Base-by-base conservation (phyloP, 2,797 vertebrate species). In the Arnoldichthys spilopterus region DNA sequence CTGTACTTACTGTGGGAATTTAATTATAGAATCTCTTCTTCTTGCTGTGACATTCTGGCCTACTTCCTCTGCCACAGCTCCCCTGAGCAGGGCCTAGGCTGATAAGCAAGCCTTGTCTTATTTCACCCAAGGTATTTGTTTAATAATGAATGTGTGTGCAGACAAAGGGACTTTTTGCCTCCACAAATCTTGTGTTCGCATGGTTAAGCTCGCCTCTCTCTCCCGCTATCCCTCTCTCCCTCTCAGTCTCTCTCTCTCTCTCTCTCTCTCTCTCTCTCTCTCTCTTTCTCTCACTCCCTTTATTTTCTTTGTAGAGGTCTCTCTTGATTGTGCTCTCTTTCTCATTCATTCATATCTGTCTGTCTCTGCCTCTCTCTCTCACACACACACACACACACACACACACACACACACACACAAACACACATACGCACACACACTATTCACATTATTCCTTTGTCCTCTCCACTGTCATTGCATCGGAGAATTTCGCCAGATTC, bases 121-220 rank as follows among this genome's bases (percentile, higher is more conserved):
- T 88, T 88, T 89, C 82, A 88, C 83, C 82, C 72, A 76, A 80
- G 78, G 80, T 78, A 28, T 89, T 89, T 86, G 84, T 82, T 89
- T 89, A 89, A 90, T 90, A 90, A 91, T 87, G 80, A 87, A 90
- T 87, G 81, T 78, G 66, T 84, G 86, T 77, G 53, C 76, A 84
- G 81, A 87, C 81, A 77, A 86, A 86, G 82, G 49, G 85, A 80
- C 68, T 77, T 85, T 74, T 80, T 47, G 67, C 64, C 76, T 72
- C 78, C 53, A 70, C 74, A 63, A 63, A 76, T 63, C 69, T 85
- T 71, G 40, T 45, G 22, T 73, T 53, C 16, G 67, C 43, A 56
- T 66, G 8, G 40, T 71, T 30, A 15, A 6, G 5, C 53, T 43
- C 15, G 7, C 62, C 28, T 66, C n/a, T 49, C 51, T 22, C 26